These are phyloP conservation scores for Limonius californicus DNA, from an alignment of 1,140 invertebrate genomes.

Conservation along the genomic window DNA sequence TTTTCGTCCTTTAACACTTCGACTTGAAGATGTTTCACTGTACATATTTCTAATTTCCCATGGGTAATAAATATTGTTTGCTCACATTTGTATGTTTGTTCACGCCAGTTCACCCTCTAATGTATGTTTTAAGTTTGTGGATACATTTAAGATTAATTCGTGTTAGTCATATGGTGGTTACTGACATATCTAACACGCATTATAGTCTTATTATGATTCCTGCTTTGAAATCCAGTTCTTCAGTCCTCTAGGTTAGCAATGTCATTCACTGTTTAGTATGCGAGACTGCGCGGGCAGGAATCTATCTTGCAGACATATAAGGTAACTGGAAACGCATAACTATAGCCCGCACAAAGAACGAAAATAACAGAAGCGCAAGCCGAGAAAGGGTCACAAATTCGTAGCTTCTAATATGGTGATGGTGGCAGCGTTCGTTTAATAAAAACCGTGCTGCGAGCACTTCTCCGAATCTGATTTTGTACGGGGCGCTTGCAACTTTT, in stretches of 20 bases:
- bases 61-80: too few species aligned
- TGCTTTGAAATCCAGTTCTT: not conserved
- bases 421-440: not conserved
- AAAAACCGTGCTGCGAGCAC: not conserved
- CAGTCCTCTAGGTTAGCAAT: slow-evolving; percentile 7
- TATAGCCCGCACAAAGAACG: slow-evolving; percentile 8
- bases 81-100: too few species aligned
- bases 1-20: too few species aligned
- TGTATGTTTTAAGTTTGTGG: too few species aligned
- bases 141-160: too few species aligned
- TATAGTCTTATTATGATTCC: not conserved
- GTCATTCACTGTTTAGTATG: slow-evolving; percentile 10
- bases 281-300: slow-evolving; percentile 8
- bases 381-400: not conserved
- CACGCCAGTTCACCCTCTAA: too few species aligned
- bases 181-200: not conserved
- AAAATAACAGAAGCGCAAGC: not conserved
- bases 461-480: not conserved
- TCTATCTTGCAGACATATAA: slow-evolving; percentile 14
- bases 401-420: slow-evolving; percentile 11
- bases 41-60: too few species aligned
- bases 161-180: not conserved
- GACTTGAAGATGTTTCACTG: too few species aligned
- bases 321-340: slow-evolving; percentile 13
- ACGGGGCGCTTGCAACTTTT: not conserved